Percentiles rank a stretch among this genome's conserved stretches.
Conservation (phyloP, 1,140 invertebrate genomes). For the Hylaeus anthracinus region DNA sequence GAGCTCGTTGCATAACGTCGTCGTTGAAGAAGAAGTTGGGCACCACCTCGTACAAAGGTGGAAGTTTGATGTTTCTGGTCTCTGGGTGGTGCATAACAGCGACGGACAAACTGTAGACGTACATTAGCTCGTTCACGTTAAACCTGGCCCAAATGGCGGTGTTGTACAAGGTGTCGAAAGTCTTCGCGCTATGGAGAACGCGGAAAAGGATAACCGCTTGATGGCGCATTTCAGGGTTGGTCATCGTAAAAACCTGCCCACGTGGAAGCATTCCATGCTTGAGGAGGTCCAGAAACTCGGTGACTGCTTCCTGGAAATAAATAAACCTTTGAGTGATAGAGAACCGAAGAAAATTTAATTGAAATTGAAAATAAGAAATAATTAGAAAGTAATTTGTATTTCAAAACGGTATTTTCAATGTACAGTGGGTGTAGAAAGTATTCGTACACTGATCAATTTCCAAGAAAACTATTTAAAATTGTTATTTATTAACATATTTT, state of each 20-base stretch:
- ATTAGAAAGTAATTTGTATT: too few species aligned
- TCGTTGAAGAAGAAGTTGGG: constrained; percentile 84
- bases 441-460: too few species aligned
- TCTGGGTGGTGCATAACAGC: constrained; percentile 84
- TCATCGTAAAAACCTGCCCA: constrained; percentile 73
- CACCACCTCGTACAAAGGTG: constrained; percentile 85
- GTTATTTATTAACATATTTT: too few species aligned
- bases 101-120: constrained; percentile 83
- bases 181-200: constrained; percentile 83
- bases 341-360: too few species aligned
- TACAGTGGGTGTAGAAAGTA: too few species aligned
- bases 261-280: constrained; percentile 79
- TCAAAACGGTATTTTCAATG: too few species aligned
- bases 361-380: too few species aligned
- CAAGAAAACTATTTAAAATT: too few species aligned
- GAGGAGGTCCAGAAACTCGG: constrained; percentile 78
- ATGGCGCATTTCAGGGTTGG: constrained; percentile 80
- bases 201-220: constrained; percentile 83
- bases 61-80: constrained; percentile 82
- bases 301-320: constrained; percentile 81
- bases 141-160: constrained; percentile 85
- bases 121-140: constrained; percentile 84
- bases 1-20: constrained; percentile 82
- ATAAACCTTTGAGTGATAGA: not conserved
- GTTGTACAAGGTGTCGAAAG: constrained; percentile 85